Conservation (phyloP, 2,113 vertebrate species). For the Sylvia atricapilla region DNA sequence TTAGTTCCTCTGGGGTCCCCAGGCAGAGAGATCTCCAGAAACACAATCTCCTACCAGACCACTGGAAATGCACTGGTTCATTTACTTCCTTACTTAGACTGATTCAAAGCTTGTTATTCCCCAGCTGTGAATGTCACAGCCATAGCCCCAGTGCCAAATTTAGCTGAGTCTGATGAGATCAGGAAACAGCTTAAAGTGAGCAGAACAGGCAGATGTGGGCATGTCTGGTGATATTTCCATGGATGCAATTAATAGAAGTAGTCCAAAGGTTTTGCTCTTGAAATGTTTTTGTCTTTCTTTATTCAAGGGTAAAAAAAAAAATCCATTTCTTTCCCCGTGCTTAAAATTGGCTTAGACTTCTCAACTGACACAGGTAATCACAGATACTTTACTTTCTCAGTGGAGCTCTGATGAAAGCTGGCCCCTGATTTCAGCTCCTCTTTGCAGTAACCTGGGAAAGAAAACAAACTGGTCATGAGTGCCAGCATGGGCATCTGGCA, state of each 20-base stretch:
- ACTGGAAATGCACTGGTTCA: neutral
- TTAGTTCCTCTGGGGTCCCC: neutral
- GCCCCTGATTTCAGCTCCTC: neutral
- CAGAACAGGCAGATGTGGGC: neutral
- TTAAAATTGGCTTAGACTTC: neutral
- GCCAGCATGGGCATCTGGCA: neutral
- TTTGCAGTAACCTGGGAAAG: neutral
- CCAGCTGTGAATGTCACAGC: constrained; percentile 15
- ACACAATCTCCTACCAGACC: neutral
- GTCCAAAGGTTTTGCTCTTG: neutral
- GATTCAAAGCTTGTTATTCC: constrained; percentile 11
- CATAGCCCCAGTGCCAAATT: neutral
- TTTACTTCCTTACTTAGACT: neutral
- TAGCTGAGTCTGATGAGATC: neutral
- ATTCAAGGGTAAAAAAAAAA: neutral
- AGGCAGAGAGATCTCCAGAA: neutral
- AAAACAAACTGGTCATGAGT: neutral
- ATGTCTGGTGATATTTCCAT: neutral
- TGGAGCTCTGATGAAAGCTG: neutral
- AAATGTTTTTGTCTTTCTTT: neutral
- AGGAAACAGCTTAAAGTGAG: neutral
- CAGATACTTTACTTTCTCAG: neutral
- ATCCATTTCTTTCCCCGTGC: neutral
- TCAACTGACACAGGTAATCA: neutral
- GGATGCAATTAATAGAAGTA: neutral